These are phyloP conservation scores for Pachypeltis micranthus DNA, from an alignment of 1,140 invertebrate species.

Conservation along the genomic window DNA sequence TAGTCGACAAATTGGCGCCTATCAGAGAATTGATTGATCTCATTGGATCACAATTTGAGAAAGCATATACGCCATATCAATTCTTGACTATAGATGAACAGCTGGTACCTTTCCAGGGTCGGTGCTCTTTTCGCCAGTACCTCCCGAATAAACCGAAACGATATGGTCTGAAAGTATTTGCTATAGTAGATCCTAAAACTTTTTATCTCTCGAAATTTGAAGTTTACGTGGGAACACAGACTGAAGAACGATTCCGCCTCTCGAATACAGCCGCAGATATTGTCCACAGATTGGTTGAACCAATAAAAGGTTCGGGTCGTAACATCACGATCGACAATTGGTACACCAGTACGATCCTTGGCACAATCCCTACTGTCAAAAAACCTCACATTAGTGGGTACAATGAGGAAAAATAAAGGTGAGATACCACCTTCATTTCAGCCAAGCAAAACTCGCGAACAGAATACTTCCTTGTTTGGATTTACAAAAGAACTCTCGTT, in stretches of 20 bases:
- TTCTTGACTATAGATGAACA: constrained; percentile 35
- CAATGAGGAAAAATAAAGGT: constrained; percentile 31
- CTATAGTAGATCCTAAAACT: constrained; percentile 10
- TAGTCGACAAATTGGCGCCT: constrained; percentile 32
- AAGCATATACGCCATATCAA: constrained; percentile 28
- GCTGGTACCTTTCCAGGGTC: constrained; percentile 28
- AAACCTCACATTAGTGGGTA: constrained; percentile 30
- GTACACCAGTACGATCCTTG: constrained; percentile 15
- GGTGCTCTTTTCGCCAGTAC: constrained; percentile 12
- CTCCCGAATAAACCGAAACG: constrained; percentile 26
- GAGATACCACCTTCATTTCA: background rate
- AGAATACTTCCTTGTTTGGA: constrained; percentile 14
- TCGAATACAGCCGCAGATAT: constrained; percentile 1
- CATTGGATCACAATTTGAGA: constrained; percentile 31
- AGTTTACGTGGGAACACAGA: constrained; percentile 7
- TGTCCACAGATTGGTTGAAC: background rate
- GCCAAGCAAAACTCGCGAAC: too few species aligned
- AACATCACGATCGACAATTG: constrained; percentile 29
- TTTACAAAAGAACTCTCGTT: constrained; percentile 20
- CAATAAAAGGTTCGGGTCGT: constrained; percentile 19
- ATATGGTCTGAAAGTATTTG: constrained; percentile 29
- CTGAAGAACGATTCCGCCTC: constrained; percentile 1
- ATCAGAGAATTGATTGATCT: constrained; percentile 32
- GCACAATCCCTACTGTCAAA: constrained; percentile 26
- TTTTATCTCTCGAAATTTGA: constrained; percentile 7